Evolutionary conservation across 2,797 vertebrate genomes (phyloP).

Genomic region (Hipposideros larvatus): DNA sequence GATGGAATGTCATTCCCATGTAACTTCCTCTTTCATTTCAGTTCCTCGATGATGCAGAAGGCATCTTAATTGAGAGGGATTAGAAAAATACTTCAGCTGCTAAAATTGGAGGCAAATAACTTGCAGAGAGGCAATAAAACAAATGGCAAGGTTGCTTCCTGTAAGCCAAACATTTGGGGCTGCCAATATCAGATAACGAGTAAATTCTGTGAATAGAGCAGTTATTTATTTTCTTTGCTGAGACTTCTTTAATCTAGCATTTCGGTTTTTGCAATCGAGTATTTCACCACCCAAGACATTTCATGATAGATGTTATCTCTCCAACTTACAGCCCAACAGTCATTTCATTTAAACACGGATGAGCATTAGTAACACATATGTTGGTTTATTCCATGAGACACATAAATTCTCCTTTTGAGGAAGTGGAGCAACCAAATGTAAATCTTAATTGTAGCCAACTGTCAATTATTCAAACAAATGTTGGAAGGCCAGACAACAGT

Average conservation of each 20-base stretch:
- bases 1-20: conserved; percentile 66
- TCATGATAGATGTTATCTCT: not conserved
- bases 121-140: conserved; percentile 71
- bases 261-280: conserved; percentile 27
- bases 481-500: not conserved
- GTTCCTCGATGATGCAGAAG: not conserved
- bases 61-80: conserved; percentile 68
- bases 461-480: conserved; percentile 23
- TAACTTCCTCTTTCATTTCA: conserved; percentile 58
- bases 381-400: not conserved
- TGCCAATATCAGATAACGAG: conserved; percentile 63
- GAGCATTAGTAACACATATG: not conserved
- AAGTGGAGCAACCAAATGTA: not conserved
- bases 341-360: not conserved
- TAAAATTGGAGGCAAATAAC: conserved; percentile 64
- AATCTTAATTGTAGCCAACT: not conserved
- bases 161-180: not conserved
- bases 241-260: conserved; percentile 23
- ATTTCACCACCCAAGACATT: conserved; percentile 21
- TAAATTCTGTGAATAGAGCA: conserved; percentile 40
- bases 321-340: not conserved
- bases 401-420: not conserved
- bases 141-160: conserved; percentile 63
- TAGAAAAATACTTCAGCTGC: conserved; percentile 68
- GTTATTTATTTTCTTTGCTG: conserved; percentile 56